Evolutionary conservation across 1,140 invertebrate species (phyloP), one percentile per base, ranked within the genome.

Genomic region (Drosophila tristis): DNA sequence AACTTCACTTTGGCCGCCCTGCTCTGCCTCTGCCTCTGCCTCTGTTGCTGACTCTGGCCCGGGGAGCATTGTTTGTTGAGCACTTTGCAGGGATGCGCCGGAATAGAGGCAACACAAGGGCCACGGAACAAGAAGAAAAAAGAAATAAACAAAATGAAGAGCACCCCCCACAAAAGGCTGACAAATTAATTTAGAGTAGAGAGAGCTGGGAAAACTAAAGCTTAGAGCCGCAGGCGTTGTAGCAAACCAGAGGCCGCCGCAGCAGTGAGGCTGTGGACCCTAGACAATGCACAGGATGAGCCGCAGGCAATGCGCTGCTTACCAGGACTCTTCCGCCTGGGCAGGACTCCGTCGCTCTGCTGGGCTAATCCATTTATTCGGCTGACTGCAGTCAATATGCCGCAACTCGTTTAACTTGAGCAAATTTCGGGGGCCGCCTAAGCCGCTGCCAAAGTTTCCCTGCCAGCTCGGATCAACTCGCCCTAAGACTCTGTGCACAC

Each of bases 371-470:
- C 61, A 75, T 74, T 75, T 75, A 74, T 47, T 64, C 53, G 74
- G 60, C 70, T 64, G 70, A 60, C 61, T 78, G 75, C 75, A 56
- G 64, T 71, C 63, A 74, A 74, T 74, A 64, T 70, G 49, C 51
- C 78, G 58, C 78, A 80, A 71, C 72, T 80, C 57, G 78, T 71
- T 80, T 65, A 77, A 76, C 57, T 80, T 80, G 67, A 48, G 51
- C 65, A 80, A 80, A 80, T 80, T 80, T 80, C 62, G 49, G 61
- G 62, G 62, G 35, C 35, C n/a, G 48, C 60, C 65, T 66, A 76
- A 80, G 72, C 78, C 72, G 58, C 66, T 66, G 43, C 43, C 65
- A 62, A 80, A 66, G 71, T 80, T 80, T 65, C 39, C n/a, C 78
- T 57, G 43, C 23, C 59, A 44, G 49, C 45, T 13, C 29, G 50